Evolutionary conservation across 2,113 vertebrate species (phyloP), one percentile per base, ranked within the genome.

Genomic region (Myotis yumanensis): DNA sequence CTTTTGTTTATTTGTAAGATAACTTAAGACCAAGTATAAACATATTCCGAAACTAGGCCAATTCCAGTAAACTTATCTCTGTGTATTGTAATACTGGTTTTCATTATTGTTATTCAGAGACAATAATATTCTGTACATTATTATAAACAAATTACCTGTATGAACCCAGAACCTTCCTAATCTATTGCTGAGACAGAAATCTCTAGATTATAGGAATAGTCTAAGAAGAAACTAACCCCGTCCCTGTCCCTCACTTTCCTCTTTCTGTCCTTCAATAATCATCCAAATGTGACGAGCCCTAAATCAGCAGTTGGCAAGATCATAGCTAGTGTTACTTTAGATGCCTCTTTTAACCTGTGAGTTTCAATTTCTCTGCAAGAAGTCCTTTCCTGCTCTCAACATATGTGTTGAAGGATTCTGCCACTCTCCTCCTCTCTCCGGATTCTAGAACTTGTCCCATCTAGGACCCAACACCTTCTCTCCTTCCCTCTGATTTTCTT

Each of bases 1-100:
- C 25, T 93, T 87, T 51, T 72, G 52, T 76, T 90, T 92, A 80
- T 96, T 95, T 90, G 22, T 82, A 75, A 52, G 91, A 51, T 85
- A 81, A 25, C 68, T 91, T 89, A 80, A 93, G 32, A 91, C 37
- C 46, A 90, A 83, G 54, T 46, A 79, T 51, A 73, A 83, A 93
- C 32, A 46, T 52, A 46, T 83, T 83, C 40, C 37, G 1, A 95
- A 89, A 86, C 12, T 76, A 81, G 69, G 54, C 5, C 51, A 77
- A 88, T 35, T 94, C 37, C 89, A 93, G 51, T n/a, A 25, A 83
- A 28, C 35, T 71, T 91, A 54, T 73, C 32, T 81, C 51, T 83
- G 40, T 20, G 22, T 35, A 15, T 14, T 66, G 3, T 14, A 73
- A 59, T 68, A 30, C 9, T 54, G 48, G 15, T 73, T 88, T 23